Evolutionary conservation across 2,797 vertebrate genomes (phyloP).

Genomic region (Dallia pectoralis): DNA sequence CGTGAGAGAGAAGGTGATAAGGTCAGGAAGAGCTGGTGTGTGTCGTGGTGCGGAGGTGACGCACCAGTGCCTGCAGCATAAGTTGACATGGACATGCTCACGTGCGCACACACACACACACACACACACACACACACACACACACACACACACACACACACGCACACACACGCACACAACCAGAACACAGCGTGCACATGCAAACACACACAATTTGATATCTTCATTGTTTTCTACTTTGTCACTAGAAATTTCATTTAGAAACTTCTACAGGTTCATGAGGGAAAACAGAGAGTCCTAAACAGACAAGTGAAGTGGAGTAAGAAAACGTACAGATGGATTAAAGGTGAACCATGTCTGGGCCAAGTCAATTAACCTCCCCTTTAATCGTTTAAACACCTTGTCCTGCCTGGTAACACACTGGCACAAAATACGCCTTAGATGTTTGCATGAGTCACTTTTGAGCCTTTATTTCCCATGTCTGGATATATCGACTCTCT

Average conservation of each 20-base stretch:
- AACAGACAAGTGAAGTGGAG: neutral
- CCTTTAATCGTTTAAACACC: neutral
- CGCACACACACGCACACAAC: conserved; percentile 49
- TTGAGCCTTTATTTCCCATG: no score
- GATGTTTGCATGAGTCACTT: no score
- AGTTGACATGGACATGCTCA: conserved; percentile 65
- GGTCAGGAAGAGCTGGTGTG: conserved; percentile 67
- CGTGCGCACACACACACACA: conserved; percentile 29
- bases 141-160: conserved; percentile 48
- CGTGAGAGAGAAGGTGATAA: conserved; percentile 51
- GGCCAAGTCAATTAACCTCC: neutral
- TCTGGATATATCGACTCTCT: no score
- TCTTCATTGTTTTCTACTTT: neutral
- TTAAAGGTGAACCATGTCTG: neutral
- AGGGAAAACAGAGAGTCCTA: neutral
- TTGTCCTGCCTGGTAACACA: no score
- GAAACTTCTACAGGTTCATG: neutral
- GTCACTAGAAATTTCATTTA: neutral
- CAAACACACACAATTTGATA: conserved; percentile 56
- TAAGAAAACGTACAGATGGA: neutral
- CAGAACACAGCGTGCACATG: no score
- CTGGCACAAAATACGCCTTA: no score
- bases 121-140: conserved; percentile 38
- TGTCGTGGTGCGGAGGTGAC: conserved; percentile 75
- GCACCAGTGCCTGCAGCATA: conserved; percentile 74